phyloP scores from a whole-genome alignment of 2,888 invertebrate species.

The Empis stercorea region DNA sequence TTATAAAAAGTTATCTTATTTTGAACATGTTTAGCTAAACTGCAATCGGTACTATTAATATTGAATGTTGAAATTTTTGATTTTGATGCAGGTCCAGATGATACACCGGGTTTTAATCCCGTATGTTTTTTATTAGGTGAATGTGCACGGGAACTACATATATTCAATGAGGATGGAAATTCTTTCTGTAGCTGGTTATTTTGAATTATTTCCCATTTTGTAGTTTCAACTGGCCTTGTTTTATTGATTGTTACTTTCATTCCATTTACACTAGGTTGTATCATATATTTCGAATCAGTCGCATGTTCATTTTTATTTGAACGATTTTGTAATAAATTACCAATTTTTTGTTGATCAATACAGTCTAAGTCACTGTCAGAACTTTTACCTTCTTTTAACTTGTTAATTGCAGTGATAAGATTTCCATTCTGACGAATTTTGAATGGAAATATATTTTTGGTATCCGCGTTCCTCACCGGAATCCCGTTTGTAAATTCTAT shows the following conservation, averaged over 20 bases:
- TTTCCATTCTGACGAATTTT: constrained; percentile 55
- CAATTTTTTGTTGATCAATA: constrained; percentile 13
- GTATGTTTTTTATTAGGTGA: constrained; percentile 50
- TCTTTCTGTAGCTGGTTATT: constrained; percentile 1
- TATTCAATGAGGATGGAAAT: constrained; percentile 25
- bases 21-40: no score
- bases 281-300: constrained; percentile 68
- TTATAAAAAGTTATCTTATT: neutral
- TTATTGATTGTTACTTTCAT: constrained; percentile 88
- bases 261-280: constrained; percentile 72
- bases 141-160: constrained; percentile 54
- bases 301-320: no score
- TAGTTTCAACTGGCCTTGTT: constrained; percentile 43
- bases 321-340: no score
- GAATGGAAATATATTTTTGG: constrained; percentile 5
- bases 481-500: neutral
- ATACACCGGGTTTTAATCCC: constrained; percentile 72
- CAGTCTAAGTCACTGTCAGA: constrained; percentile 11
- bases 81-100: constrained; percentile 79
- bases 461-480: neutral
- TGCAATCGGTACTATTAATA: no score
- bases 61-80: no score
- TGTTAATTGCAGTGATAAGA: constrained; percentile 77
- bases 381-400: constrained; percentile 59
- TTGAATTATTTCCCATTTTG: constrained; percentile 2